Conservation (phyloP, 2,888 invertebrate genomes). For the Lampropteryx suffumata region DNA sequence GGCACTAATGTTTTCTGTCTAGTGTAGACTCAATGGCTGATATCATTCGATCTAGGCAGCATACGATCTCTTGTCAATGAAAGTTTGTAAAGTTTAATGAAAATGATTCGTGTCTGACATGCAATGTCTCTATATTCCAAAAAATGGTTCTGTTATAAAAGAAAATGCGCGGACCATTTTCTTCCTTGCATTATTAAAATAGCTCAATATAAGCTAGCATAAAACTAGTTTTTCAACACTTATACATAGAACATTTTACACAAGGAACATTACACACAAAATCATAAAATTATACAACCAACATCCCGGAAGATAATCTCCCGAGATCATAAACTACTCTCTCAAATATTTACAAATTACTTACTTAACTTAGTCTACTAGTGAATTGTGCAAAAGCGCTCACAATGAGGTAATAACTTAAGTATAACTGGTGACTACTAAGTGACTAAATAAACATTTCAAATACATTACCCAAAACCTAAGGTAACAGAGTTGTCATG, state of each 20-base stretch:
- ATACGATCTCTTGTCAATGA: too few species aligned
- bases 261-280: slow-evolving; percentile 53
- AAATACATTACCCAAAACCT: slow-evolving; percentile 61
- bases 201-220: not conserved
- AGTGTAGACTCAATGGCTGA: too few species aligned
- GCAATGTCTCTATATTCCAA: too few species aligned
- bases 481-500: slow-evolving; percentile 77
- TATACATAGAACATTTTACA: slow-evolving; percentile 35
- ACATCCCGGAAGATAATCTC: slow-evolving; percentile 29
- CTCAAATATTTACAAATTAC: slow-evolving; percentile 61
- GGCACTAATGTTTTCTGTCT: too few species aligned
- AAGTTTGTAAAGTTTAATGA: too few species aligned
- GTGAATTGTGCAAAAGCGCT: slow-evolving; percentile 81
- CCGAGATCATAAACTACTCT: slow-evolving; percentile 18
- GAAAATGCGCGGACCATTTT: too few species aligned
- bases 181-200: too few species aligned
- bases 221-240: slow-evolving; percentile 28
- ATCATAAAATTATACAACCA: slow-evolving; percentile 43
- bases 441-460: slow-evolving; percentile 68
- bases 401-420: slow-evolving; percentile 80
- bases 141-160: too few species aligned
- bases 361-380: slow-evolving; percentile 50
- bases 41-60: too few species aligned
- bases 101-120: too few species aligned
- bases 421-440: slow-evolving; percentile 80